These are phyloP conservation scores for Koerneria pararmatus DNA, from an alignment of 2,888 invertebrate species.

Conservation along the genomic window DNA sequence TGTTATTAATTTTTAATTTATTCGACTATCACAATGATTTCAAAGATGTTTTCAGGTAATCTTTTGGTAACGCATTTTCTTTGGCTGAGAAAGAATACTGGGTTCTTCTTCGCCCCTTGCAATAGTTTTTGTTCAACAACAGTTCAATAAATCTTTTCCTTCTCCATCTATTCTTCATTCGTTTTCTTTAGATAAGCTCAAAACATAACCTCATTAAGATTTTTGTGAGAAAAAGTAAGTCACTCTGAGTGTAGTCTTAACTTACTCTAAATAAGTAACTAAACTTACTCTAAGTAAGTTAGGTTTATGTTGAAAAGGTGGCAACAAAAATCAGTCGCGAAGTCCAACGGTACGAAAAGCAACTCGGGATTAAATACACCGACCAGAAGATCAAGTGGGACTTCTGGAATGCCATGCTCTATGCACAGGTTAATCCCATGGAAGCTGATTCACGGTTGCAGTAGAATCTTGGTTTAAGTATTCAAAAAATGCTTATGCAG, in stretches of 20 bases:
- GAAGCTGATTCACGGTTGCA: too few species aligned
- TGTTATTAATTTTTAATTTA: too few species aligned
- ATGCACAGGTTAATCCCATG: conserved; percentile 49
- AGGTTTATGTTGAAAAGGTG: conserved; percentile 32
- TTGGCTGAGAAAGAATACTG: background rate
- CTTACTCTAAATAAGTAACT: too few species aligned
- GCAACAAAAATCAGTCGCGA: conserved; percentile 27
- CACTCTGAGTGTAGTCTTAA: too few species aligned
- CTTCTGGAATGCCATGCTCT: conserved; percentile 58
- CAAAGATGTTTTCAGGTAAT: background rate
- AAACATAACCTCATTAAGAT: too few species aligned
- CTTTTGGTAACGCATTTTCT: background rate
- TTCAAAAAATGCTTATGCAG: conserved; percentile 11
- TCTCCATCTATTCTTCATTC: too few species aligned
- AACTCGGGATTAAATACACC: conserved; percentile 47
- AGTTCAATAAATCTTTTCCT: too few species aligned
- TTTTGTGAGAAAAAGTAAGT: too few species aligned
- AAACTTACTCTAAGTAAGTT: background rate
- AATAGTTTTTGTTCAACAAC: too few species aligned
- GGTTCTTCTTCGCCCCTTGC: too few species aligned
- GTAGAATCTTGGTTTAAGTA: background rate
- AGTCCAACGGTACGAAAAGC: conserved; percentile 41
- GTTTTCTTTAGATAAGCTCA: too few species aligned
- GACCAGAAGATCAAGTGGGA: conserved; percentile 57
- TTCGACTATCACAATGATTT: background rate